A percentile compares a stretch with the other conserved stretches of the same genome.
These are phyloP conservation scores for Otus sunia DNA, from an alignment of 2,113 vertebrate species.

Conservation along the genomic window DNA sequence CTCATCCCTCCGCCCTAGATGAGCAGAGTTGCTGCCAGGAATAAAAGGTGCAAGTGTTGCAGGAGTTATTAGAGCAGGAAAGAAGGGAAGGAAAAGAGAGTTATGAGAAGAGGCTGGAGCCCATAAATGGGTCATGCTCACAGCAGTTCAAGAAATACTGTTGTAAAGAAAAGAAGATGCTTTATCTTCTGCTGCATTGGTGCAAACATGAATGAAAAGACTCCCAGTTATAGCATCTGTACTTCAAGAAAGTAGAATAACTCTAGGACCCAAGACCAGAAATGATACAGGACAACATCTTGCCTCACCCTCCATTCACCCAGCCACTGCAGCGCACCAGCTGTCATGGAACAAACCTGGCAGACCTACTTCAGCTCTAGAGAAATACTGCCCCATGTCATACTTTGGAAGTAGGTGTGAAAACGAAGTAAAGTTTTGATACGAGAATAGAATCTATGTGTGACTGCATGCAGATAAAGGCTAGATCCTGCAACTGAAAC, in stretches of 20 bases:
- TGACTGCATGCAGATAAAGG: not conserved
- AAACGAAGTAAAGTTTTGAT: not conserved
- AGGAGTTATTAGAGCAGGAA: not conserved
- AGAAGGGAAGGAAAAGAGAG: not conserved
- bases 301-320: not conserved
- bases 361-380: accelerated
- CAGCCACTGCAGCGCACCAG: not conserved
- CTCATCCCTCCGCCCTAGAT: not conserved
- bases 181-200: not conserved
- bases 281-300: not conserved
- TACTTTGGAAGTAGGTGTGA: not conserved
- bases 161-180: not conserved
- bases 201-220: not conserved
- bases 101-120: not conserved
- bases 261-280: not conserved
- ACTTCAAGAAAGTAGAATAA: not conserved
- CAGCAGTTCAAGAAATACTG: not conserved
- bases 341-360: not conserved
- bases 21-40: not conserved
- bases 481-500: not conserved
- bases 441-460: not conserved
- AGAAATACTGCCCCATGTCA: not conserved
- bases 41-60: not conserved
- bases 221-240: not conserved
- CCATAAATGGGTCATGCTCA: not conserved